phyloP scores from a whole-genome alignment of 2,888 invertebrate species.

The Unio pictorum region DNA sequence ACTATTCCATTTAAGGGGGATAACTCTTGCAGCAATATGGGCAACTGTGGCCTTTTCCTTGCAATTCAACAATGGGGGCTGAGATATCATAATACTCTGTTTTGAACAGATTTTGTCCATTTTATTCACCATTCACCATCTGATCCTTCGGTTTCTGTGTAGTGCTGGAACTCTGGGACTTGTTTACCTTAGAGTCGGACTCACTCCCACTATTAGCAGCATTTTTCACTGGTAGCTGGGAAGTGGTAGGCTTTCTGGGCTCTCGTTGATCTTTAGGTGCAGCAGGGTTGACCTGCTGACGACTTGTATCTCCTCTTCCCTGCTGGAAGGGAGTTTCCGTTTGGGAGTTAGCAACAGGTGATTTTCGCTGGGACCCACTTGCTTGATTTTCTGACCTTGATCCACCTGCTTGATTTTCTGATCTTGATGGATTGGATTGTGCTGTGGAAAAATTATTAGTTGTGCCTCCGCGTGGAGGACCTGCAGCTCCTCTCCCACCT shows the following conservation, averaged over 20 bases:
- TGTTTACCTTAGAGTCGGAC: constrained; percentile 50
- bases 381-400: constrained; percentile 3
- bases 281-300: constrained; percentile 4
- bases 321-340: constrained; percentile 7
- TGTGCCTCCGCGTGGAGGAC: constrained; percentile 15
- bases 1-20: too few species aligned
- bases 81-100: too few species aligned
- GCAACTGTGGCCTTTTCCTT: too few species aligned
- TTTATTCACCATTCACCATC: constrained; percentile 60
- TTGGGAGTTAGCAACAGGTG: constrained; percentile 8
- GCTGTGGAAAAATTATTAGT: background rate
- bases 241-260: constrained; percentile 15
- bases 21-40: too few species aligned
- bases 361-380: constrained; percentile 9
- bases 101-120: too few species aligned
- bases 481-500: constrained; percentile 2
- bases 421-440: too few species aligned
- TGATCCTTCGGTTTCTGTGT: constrained; percentile 44
- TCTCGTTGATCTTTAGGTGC: constrained; percentile 46
- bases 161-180: constrained; percentile 36
- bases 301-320: constrained; percentile 13
- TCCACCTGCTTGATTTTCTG: background rate
- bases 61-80: too few species aligned
- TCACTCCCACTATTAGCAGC: constrained; percentile 52
- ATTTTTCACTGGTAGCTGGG: constrained; percentile 23